Conservation (phyloP, 2,888 invertebrate species). For the Nasonovia ribisnigri region DNA sequence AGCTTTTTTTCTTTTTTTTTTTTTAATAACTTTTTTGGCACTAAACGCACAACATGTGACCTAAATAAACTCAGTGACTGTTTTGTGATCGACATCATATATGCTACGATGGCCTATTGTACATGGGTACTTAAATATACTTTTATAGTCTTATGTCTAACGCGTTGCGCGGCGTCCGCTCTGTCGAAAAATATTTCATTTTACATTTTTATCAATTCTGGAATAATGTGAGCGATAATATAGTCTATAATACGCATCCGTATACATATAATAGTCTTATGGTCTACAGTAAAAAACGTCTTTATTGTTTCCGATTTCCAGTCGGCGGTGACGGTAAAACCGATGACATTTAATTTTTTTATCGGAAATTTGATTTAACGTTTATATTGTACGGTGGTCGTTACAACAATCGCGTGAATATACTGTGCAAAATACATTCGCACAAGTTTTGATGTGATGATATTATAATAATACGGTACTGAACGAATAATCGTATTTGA, state of each 20-base stretch:
- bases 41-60: not conserved
- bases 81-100: constrained; percentile 3
- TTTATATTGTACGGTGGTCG: not conserved
- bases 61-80: not conserved
- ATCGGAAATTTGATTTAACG: not conserved
- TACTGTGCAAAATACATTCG: not conserved
- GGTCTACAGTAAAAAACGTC: too few relatives aligned
- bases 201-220: too few relatives aligned
- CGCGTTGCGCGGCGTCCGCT: too few relatives aligned
- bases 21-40: constrained; percentile 12
- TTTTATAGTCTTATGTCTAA: not conserved
- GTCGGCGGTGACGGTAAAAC: not conserved
- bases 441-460: not conserved
- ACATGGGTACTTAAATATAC: not conserved
- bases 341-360: not conserved
- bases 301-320: not conserved
- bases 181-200: too few relatives aligned
- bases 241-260: too few relatives aligned
- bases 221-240: too few relatives aligned
- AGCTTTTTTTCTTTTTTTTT: not conserved
- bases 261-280: too few relatives aligned
- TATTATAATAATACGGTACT: too few relatives aligned
- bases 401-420: too few relatives aligned
- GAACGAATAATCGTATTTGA: too few relatives aligned
- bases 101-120: not conserved